Evolutionary conservation across 2,113 vertebrate species (phyloP).

Genomic region (Phasianus colchicus): DNA sequence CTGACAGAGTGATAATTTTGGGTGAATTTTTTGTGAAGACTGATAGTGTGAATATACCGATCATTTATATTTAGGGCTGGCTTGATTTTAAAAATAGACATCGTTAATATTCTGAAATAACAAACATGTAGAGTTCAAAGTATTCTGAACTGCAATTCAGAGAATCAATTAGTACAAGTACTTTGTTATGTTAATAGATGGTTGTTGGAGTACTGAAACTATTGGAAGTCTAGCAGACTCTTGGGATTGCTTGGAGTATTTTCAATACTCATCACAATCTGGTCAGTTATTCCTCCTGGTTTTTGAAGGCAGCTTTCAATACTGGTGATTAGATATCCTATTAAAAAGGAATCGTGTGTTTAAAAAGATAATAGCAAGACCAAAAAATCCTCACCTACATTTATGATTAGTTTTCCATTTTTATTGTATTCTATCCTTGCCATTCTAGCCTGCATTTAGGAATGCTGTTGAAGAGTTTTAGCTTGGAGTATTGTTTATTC

Average conservation of each 20-base stretch:
- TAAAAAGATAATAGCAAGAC: background rate
- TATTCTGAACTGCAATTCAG: constrained; percentile 25
- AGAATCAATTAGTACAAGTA: constrained; percentile 6
- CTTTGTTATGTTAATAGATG: constrained; percentile 52
- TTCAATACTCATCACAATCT: constrained; percentile 10
- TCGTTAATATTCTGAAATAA: constrained; percentile 39
- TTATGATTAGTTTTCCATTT: background rate
- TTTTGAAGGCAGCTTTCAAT: constrained; percentile 31
- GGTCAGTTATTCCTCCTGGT: constrained; percentile 25
- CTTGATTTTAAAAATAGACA: constrained; percentile 24
- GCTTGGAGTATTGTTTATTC: background rate
- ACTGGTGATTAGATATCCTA: background rate
- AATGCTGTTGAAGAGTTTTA: background rate
- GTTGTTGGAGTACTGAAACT: constrained; percentile 18
- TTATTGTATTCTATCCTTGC: background rate
- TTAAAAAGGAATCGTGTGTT: background rate
- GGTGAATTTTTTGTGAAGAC: constrained; percentile 17
- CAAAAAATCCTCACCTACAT: background rate
- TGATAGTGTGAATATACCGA: background rate
- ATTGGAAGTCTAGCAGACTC: constrained; percentile 36
- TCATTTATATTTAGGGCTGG: constrained; percentile 4
- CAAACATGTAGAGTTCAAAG: background rate
- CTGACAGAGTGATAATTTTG: constrained; percentile 20
- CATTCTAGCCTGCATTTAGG: background rate
- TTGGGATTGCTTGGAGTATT: constrained; percentile 42